Conservation (phyloP, 2,113 vertebrate genomes). For the Cichladusa arquata region DNA sequence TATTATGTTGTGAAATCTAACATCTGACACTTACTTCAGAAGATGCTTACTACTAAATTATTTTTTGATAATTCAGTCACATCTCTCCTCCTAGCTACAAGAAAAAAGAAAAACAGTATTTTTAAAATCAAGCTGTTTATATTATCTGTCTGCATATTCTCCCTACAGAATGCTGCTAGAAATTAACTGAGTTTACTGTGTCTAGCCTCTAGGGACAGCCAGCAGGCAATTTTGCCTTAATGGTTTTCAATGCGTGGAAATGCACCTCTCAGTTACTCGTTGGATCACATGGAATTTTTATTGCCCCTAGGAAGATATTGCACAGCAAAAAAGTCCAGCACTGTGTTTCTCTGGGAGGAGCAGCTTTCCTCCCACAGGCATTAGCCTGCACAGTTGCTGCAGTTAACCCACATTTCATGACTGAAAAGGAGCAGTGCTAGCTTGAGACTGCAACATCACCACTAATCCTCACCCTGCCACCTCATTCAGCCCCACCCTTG, state of each 20-base stretch:
- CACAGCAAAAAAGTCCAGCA: neutral
- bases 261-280: neutral
- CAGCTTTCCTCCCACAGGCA: neutral
- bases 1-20: neutral
- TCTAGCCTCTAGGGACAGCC: neutral
- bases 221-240: neutral
- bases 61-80: neutral
- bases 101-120: neutral
- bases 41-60: neutral
- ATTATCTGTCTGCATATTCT: neutral
- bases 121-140: neutral
- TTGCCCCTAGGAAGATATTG: neutral
- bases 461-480: accelerated
- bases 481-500: neutral
- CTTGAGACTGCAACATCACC: neutral
- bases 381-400: neutral
- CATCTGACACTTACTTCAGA: neutral
- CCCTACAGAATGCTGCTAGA: neutral
- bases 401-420: neutral
- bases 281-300: neutral
- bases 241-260: neutral
- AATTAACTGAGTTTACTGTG: neutral
- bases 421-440: neutral
- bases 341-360: neutral
- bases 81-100: neutral